Base-by-base conservation (phyloP, 2,797 vertebrate genomes). In the Momotus momota region DNA sequence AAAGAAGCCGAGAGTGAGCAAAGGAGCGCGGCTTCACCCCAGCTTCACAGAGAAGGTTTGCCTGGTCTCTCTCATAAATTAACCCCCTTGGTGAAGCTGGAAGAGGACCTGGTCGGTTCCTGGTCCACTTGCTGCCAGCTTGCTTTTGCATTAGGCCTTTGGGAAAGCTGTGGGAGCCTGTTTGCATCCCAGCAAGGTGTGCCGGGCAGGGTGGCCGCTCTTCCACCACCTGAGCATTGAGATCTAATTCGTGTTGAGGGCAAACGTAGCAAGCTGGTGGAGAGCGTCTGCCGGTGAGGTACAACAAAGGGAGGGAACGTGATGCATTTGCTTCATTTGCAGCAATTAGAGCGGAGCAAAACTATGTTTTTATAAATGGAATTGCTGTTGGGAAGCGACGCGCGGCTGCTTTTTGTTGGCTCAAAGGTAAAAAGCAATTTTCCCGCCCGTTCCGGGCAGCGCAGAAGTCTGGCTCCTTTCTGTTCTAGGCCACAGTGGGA, bases 261-360 rank as follows among this genome's bases (percentile, higher is more conserved):
- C 51, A 83, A 46, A 22, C 52, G 23, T 43, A 16, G 43, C 0
- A 8, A 73, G 64, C 88, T 81, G 85, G 55, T 66, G 71, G 72
- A 60, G 83, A 95, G 79, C 1, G 10, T 70, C 79, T 21, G 41
- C 52, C 7, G 2, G 72, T 1, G 5, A 82, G 81, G 62, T 31
- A 20, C 62, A 26, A 38, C 3, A 72, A 51, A 57, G 49, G 70
- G 77, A 54, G 72, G 70, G 54, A 49, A 38, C 4, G 4, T 46
- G 74, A 61, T 57, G 88, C 70, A 69, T 62, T 61, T 75, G 80
- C 91, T 93, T 75, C 62, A 10, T 75, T 83, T 54, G 73, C 62
- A 92, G 91, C 86, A 84, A 78, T 84, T 81, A 75, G 77, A 96
- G 92, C 48, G 0, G 61, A 93, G 88, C 58, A 75, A 85, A 73